A percentile compares a stretch with the other conserved stretches of the same genome.
These are phyloP conservation scores for Suricata suricatta DNA, from an alignment of 2,113 vertebrate genomes.

Conservation along the genomic window DNA sequence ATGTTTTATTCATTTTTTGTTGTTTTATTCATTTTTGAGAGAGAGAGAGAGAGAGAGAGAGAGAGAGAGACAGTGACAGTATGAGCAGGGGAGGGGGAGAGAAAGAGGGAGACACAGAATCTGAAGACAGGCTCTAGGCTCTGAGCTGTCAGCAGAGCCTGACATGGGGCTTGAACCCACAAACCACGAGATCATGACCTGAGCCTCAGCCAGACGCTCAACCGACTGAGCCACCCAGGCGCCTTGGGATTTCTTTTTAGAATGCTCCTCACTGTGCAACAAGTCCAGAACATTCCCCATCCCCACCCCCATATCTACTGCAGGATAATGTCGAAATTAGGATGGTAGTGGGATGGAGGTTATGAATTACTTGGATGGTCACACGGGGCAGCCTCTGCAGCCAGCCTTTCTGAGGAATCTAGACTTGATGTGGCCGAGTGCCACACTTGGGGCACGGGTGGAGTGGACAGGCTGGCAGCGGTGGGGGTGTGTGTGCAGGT, in stretches of 20 bases:
- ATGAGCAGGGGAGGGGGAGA: too few relatives aligned
- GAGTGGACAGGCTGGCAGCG: not conserved
- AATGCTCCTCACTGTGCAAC: not conserved
- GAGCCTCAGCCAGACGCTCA: too few relatives aligned
- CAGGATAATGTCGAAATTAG: not conserved
- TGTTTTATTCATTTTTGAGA: too few relatives aligned
- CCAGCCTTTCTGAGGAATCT: not conserved
- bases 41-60: too few relatives aligned
- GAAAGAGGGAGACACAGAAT: too few relatives aligned
- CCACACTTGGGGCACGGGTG: not conserved
- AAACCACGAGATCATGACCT: too few relatives aligned
- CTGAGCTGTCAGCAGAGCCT: too few relatives aligned
- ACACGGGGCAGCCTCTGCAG: not conserved
- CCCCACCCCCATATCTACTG: fast-evolving
- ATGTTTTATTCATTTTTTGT: too few relatives aligned
- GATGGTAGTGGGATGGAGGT: not conserved
- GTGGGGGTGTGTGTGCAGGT: not conserved
- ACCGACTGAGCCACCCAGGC: too few relatives aligned
- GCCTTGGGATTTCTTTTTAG: not conserved
- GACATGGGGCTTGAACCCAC: too few relatives aligned
- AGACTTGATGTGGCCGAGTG: not conserved
- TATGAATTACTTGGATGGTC: not conserved
- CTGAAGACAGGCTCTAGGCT: too few relatives aligned
- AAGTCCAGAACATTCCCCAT: not conserved
- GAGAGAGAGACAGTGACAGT: too few relatives aligned